A percentile compares a stretch with the other conserved stretches of the same genome.
These are phyloP conservation scores for Chionoecetes opilio DNA, from an alignment of 1,140 invertebrate genomes.

Conservation along the genomic window DNA sequence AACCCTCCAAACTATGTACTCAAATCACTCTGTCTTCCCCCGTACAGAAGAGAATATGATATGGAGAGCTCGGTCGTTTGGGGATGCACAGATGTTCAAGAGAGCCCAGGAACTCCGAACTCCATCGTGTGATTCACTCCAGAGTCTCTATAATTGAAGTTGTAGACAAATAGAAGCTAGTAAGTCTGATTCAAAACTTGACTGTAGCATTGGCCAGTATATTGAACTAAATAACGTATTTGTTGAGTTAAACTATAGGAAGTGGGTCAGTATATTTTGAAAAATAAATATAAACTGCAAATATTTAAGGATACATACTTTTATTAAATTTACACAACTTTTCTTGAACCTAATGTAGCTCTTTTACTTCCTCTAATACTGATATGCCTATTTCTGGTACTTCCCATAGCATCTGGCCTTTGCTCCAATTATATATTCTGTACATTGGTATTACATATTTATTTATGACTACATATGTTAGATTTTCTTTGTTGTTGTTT, in stretches of 20 bases:
- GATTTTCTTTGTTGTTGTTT: not conserved
- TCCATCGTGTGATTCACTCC: constrained; percentile 94
- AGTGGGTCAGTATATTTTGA: not conserved
- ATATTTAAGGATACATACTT: not conserved
- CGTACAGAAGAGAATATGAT: constrained; percentile 92
- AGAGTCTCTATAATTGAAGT: constrained; percentile 85
- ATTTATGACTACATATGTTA: constrained; percentile 3
- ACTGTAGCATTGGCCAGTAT: not conserved
- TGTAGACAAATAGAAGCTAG: not conserved
- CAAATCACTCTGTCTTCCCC: not conserved
- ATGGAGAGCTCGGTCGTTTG: constrained; percentile 93
- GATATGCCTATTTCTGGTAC: not conserved
- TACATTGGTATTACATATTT: not conserved
- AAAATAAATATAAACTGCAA: not conserved
- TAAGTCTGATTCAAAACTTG: not conserved
- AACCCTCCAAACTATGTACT: not conserved
- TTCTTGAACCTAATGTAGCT: not conserved
- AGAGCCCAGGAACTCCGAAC: constrained; percentile 93
- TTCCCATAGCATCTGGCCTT: not conserved
- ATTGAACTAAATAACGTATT: not conserved
- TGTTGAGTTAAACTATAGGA: not conserved
- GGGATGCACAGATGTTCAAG: constrained; percentile 89
- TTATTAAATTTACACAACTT: not conserved
- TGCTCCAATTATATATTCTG: not conserved
- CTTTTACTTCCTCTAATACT: not conserved